Base-by-base conservation (phyloP, 2,797 vertebrate genomes). In the Ctenopoma multispine region DNA sequence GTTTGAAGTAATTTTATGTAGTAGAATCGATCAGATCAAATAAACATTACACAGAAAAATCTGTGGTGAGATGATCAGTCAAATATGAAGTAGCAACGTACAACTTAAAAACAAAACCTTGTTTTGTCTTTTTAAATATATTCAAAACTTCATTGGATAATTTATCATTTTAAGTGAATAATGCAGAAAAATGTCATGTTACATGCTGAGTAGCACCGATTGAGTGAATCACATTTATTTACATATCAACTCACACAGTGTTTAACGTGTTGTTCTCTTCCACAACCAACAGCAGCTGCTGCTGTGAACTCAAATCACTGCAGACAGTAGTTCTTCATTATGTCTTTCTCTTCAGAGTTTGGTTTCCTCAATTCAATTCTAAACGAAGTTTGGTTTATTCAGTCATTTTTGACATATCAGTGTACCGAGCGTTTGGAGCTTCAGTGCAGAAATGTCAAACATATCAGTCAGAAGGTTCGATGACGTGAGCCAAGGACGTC, bases 401-500 rank as follows among this genome's bases (percentile, higher is more conserved):
- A n/a, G 43, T 12, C 20, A 5, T 41, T 55, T 17, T 3, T 10
- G n/a, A 9, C 46, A 18, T 50, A 34, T 75, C 44, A 11, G 2
- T 8, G 23, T 47, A 5, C 27, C 29, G 55, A 54, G 44, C 59
- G 27, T 46, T 68, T 58, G 70, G 66, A 58, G 49, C 44, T 1
- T 38, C 17, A 14, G 50, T 29, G 31, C 9, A 61, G 29, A 27
- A 43, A 48, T 1, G 6, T 63, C 55, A 38, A 18, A 68, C 51
- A 72, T 66, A 69, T 80, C 80, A 79, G 60, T 75, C 58, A 13
- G 62, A 63, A 55, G 61, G 29, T 62, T 73, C 31, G n/a, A 53
- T 57, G n/a, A 48, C 66, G 18, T n/a, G 31, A 80, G 85, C 83
- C 74, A 80, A 81, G 80, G 77, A 81, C 51, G 53, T 29, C 46